phyloP scores from a whole-genome alignment of 2,113 vertebrate species.

The Calyptomena viridis region DNA sequence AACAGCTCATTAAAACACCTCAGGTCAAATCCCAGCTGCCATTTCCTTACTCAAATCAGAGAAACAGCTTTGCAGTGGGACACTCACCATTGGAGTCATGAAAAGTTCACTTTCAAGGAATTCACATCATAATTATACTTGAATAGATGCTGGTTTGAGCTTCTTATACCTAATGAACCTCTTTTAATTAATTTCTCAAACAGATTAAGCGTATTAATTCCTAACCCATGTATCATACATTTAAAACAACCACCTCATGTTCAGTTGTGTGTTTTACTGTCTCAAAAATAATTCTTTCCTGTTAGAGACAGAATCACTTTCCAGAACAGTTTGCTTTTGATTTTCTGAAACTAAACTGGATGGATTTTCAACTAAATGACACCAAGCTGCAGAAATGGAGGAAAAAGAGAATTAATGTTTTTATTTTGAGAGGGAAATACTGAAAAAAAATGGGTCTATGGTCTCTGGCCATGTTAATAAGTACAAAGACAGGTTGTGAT shows the following conservation, averaged over 20 bases:
- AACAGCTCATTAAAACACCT: not conserved
- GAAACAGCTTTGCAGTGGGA: not conserved
- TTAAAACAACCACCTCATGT: not conserved
- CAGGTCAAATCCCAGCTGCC: slow-evolving; percentile 29
- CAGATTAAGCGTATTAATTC: not conserved
- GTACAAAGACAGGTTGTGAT: not conserved
- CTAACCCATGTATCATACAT: not conserved
- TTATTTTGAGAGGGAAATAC: not conserved
- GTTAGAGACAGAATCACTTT: not conserved
- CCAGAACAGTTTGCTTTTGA: not conserved
- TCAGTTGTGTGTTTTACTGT: not conserved
- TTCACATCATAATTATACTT: not conserved
- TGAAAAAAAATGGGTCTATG: not conserved
- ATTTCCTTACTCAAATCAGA: not conserved
- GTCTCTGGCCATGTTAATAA: not conserved
- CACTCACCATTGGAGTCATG: not conserved
- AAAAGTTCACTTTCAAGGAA: not conserved
- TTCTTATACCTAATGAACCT: not conserved
- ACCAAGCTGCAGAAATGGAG: not conserved
- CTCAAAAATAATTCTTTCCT: not conserved
- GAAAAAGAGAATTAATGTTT: not conserved
- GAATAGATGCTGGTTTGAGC: not conserved
- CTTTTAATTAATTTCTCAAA: not conserved
- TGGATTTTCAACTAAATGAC: not conserved
- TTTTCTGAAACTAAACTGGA: not conserved